A percentile compares a stretch with the other conserved stretches of the same genome.
phyloP scores from a whole-genome alignment of 2,888 invertebrate genomes.

The Pocota personata region DNA sequence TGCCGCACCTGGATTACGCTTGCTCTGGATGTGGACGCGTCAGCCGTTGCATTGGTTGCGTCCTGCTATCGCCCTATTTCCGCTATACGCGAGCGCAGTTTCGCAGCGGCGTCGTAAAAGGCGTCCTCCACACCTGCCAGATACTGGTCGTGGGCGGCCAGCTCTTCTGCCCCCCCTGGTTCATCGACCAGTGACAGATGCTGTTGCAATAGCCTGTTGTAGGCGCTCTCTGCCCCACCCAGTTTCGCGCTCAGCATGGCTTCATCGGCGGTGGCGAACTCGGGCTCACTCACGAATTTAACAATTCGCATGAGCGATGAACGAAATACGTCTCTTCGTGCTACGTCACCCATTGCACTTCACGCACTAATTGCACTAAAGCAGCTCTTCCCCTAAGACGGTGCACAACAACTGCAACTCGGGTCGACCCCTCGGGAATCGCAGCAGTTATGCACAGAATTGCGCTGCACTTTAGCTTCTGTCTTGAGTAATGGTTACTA shows the following conservation, averaged over 20 bases:
- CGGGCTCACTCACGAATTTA: background rate
- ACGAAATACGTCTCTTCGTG: background rate
- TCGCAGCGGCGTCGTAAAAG: background rate
- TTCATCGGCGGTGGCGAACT: background rate
- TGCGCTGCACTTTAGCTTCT: background rate
- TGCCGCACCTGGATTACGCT: constrained; percentile 6
- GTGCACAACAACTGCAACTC: background rate
- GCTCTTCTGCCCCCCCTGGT: background rate
- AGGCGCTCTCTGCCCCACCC: background rate
- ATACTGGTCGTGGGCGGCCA: background rate
- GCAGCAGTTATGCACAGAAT: background rate
- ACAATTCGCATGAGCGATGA: background rate
- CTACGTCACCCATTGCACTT: constrained; percentile 19
- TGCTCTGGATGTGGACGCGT: background rate
- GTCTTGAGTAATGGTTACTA: too few relatives aligned
- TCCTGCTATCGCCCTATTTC: background rate
- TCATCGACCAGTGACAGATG: background rate
- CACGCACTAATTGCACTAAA: background rate
- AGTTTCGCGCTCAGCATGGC: background rate
- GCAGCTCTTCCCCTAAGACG: background rate
- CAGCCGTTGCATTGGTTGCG: background rate
- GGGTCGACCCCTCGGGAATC: background rate
- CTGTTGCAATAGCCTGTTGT: background rate
- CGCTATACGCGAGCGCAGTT: background rate
- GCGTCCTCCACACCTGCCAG: background rate